A percentile compares a stretch with the other conserved stretches of the same genome.
Evolutionary conservation across 2,113 vertebrate species (phyloP).

Genomic region (Syngnathoides biaculeatus): DNA sequence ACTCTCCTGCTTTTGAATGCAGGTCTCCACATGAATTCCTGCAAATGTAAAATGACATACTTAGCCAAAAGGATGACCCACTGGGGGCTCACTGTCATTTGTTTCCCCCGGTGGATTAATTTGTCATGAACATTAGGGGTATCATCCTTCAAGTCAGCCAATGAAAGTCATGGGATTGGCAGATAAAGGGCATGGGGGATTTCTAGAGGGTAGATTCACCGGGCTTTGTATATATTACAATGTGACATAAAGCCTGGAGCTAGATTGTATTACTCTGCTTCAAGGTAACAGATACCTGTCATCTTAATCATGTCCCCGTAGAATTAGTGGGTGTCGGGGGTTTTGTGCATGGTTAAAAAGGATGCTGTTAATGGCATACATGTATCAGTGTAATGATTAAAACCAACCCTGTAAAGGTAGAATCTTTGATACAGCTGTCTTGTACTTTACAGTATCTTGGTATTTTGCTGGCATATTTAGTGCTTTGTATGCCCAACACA

Average conservation of each 20-base stretch:
- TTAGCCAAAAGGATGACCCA: slow-evolving; percentile 73
- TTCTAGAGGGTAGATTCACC: slow-evolving; percentile 63
- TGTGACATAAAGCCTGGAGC: slow-evolving; percentile 57
- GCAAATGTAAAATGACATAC: slow-evolving; percentile 76
- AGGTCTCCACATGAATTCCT: slow-evolving; percentile 50
- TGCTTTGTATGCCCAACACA: neutral
- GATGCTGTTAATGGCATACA: slow-evolving; percentile 11
- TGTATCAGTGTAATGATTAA: neutral
- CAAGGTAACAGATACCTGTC: slow-evolving; percentile 67
- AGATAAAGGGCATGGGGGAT: slow-evolving; percentile 74
- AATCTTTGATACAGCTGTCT: neutral
- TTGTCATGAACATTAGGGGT: slow-evolving; percentile 78
- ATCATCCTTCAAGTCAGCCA: slow-evolving; percentile 76
- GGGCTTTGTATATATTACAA: slow-evolving; percentile 70
- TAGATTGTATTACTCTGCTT: slow-evolving; percentile 39
- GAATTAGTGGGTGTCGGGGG: slow-evolving; percentile 8
- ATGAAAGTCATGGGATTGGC: slow-evolving; percentile 74
- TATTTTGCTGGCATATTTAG: neutral
- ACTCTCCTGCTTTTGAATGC: slow-evolving; percentile 63
- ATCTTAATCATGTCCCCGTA: slow-evolving; percentile 54
- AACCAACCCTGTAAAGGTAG: neutral
- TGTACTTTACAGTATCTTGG: neutral
- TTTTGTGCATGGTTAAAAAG: slow-evolving; percentile 19
- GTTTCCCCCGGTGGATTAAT: slow-evolving; percentile 74
- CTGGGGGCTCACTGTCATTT: slow-evolving; percentile 72